Base-by-base conservation (phyloP, 2,797 vertebrate species). In the Sebastes wilsoni region DNA sequence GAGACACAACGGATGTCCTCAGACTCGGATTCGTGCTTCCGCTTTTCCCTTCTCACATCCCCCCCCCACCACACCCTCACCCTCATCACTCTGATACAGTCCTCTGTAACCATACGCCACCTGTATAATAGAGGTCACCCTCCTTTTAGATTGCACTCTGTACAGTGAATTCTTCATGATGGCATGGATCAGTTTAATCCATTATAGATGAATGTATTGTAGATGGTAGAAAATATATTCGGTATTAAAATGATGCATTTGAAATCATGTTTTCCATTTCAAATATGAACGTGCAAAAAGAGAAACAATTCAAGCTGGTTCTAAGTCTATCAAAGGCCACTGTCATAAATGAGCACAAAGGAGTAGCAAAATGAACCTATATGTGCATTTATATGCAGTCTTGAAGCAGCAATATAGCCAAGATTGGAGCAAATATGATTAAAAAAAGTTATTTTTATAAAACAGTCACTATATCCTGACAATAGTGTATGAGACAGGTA, bases 61-160 rank as follows among this genome's bases (percentile, higher is more conserved):
- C 10, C 75, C 65, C 27, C 8, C 34, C 30, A n/a, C 3, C 46
- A 61, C 81, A 38, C 23, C 8, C 8, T 68, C 67, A 56, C 42
- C 69, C 69, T 75, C 79, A 52, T 89, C 79, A 71, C 82, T 84
- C 87, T 68, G 84, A 88, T 80, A 82, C 66, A 23, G 69, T 89
- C 88, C 90, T 79, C 64, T 91, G 92, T 94, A 92, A 93, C 92
- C 81, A 88, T 52, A 91, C 13, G 60, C 87, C 84, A 92, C 85
- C 84, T 86, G 85, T 87, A 85, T 91, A 89, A 91, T 88, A 85
- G 92, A 94, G 94, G 92, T 94, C 92, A 89, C 66, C 69, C 78
- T 81, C 36, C 81, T 79, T 88, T 87, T 65, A 89, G 83, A 90
- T 90, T 85, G 71, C 81, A 84, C 73, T 80, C 76, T 83, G 66